Evolutionary conservation across 2,888 invertebrate genomes (phyloP), one percentile per base, ranked within the genome.

Genomic region (Nemapogon koenigi): DNA sequence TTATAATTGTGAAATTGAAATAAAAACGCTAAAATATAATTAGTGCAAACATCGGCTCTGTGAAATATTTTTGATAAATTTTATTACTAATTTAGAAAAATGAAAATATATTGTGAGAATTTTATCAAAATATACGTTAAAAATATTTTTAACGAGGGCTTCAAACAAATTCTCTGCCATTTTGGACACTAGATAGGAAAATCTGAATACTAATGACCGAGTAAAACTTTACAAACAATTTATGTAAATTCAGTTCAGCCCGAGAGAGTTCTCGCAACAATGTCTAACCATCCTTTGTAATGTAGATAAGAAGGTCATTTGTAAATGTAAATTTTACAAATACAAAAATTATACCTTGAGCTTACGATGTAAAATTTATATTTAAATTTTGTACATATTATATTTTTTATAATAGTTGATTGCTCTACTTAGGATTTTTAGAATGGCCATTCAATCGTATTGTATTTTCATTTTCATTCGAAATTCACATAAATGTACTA

Each of bases 111-210:
- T 22, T 7, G 8, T 7, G 8, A 22, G 22, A 8, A 8, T 11
- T 6, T 6, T 15, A 28, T 28, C 16, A 16, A 16, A 33, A 33
- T 19, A 19, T 11, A 33, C n/a, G 19, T 19, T 10, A 14, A 19
- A 33, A 33, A 17, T 33, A 33, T 19, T 33, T 19, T 33, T 16
- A 3, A 13, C 19, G 19, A 19, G 14, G 3, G 11, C 19, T 18
- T 33, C 19, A 19, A 33, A 14, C 18, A 16, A 33, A 16, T 33
- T 19, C 14, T 19, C 10, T 19, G 33, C 33, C 19, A 33, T 16
- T 33, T 33, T 33, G 19, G 33, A 33, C 11, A 33, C 33, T 13
- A 33, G 31, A 31, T 31, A 31, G 31, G 31, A 31, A 31, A 31
- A 16, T 31, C 31, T 31, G 31, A 31, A 31, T 31, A 16, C 31